Base-by-base conservation (phyloP, 2,113 vertebrate genomes). In the Callipepla californica region DNA sequence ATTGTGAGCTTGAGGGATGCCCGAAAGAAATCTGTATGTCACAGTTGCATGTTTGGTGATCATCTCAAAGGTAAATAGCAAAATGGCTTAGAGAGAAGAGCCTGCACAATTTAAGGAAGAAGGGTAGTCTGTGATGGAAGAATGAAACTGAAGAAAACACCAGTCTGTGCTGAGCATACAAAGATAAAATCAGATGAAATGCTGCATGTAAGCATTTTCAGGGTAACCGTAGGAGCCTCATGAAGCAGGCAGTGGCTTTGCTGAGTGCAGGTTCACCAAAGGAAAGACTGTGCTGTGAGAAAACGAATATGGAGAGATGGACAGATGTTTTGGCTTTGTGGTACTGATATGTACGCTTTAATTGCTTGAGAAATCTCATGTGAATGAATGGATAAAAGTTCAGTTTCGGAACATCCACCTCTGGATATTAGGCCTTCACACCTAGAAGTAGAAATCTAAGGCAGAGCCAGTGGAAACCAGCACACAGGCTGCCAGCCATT, bases 331-430 rank as follows among this genome's bases (percentile, higher is more conserved):
- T 91, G 92, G 90, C 62, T 86, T 81, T 61, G 73, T 48, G 48
- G 74, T 80, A 87, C 87, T 85, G 87, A 38, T 65, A 75, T n/a
- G 66, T 78, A 83, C 68, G 32, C 86, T 93, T 91, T 75, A 77
- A 91, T 92, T 95, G 85, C 83, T 92, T 77, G 81, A 65, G 42
- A 92, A 95, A 90, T 80, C 1, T 0, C 82, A 68, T 75, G 68
- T 87, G 83, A 90, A 92, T 94, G 85, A 67, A 91, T 42, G 48
- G 47, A 72, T 62, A 58, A n/a, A 89, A 67, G 73, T 68, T 91
- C 62, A 42, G 92, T 81, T 95, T 93, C 79, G 96, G 89, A 95
- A 91, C 74, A 92, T 78, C 87, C 94, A 69, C 48, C 40, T 95
- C 65, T 81, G 85, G 78, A 92, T 90, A 94, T 94, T 85, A 91